Evolutionary conservation across 2,888 invertebrate genomes (phyloP), one percentile per base, ranked within the genome.

Genomic region (Torymus aiolomorphi): DNA sequence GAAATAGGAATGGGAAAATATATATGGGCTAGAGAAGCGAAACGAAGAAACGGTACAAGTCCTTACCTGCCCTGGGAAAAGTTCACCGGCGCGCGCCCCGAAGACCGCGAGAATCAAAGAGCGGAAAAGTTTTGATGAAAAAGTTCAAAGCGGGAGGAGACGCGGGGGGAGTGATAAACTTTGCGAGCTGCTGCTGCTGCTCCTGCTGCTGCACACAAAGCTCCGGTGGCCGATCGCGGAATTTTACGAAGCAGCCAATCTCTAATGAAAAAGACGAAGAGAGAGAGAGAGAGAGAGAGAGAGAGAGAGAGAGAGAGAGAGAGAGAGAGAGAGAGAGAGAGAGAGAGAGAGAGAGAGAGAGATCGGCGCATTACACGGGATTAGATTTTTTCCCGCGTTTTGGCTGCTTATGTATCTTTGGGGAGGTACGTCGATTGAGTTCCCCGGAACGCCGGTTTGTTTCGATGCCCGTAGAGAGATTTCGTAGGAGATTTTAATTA

Each of bases 71-170:
- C 8, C 8, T 71, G 76, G 20, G 12, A 70, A 70, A 24, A 57
- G 24, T 59, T 71, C 20, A 18, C 16, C 57, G 3, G 69, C 75
- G 80, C 75, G 74, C 81, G 79, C 57, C 59, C 61, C 63, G 59
- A 73, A 63, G 72, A 78, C 76, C 77, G 75, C 80, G 75, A 81
- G 80, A 86, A 83, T 83, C 83, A 82, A 82, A 83, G 84, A 83
- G 83, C 82, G 77, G 83, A 79, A 84, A 88, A 88, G 83, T 87
- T 87, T 87, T 86, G 87, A 87, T 87, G 85, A 86, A 88, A 87
- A 87, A 86, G 87, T 87, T 87, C 80, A 78, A 81, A 67, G 79
- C 67, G 65, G 66, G 70, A 76, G 73, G 73, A n/a, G 65, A 51
- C 24, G 71, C 49, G 20, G 56, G 72, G 69, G 16, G 57, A 65